Percentiles rank a stretch among this genome's conserved stretches.
Evolutionary conservation across 1,140 invertebrate genomes (phyloP).

Genomic region (Wiebesia pumilae): DNA sequence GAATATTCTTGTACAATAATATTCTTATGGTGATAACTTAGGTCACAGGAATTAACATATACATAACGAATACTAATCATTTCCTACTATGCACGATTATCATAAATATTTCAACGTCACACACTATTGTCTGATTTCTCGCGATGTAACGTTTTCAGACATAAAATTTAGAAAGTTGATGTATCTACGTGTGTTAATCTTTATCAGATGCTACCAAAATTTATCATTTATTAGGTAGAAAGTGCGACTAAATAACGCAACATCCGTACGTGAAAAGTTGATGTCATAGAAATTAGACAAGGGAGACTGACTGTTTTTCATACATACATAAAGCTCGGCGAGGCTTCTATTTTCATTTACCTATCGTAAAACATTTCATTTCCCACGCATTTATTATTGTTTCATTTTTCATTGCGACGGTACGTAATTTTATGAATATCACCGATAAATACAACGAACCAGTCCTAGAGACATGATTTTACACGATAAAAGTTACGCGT

Average conservation of each 20-base stretch:
- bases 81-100: background rate
- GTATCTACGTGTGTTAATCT: background rate
- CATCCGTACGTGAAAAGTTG: background rate
- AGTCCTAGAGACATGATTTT: too few species aligned
- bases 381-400: too few species aligned
- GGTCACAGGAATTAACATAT: background rate
- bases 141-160: background rate
- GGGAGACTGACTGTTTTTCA: too few species aligned
- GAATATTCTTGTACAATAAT: background rate
- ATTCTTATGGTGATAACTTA: background rate
- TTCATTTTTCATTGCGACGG: too few species aligned
- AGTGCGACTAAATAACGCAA: background rate
- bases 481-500: too few species aligned
- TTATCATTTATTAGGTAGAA: constrained; percentile 3
- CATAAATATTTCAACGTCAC: background rate
- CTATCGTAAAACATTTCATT: too few species aligned
- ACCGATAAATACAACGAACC: too few species aligned
- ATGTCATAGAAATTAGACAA: background rate
- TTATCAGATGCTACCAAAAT: background rate
- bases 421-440: too few species aligned
- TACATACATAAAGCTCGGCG: too few species aligned
- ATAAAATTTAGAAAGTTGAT: constrained; percentile 15
- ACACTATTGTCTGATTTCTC: background rate
- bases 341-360: too few species aligned
- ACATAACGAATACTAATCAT: background rate